Conservation (phyloP, 1,140 invertebrate genomes). For the Zaprionus lachaisei region DNA sequence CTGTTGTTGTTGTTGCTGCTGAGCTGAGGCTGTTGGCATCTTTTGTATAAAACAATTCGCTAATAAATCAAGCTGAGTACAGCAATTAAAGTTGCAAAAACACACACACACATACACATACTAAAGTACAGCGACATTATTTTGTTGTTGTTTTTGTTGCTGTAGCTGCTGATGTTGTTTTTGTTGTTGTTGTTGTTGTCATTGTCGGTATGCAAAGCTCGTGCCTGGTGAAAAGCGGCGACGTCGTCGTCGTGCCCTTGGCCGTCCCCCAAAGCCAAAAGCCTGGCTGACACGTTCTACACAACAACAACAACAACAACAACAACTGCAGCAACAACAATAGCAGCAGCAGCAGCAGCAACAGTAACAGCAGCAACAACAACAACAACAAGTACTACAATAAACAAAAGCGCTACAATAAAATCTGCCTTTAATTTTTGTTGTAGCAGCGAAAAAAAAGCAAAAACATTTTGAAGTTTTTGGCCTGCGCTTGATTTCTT, state of each 20-base stretch:
- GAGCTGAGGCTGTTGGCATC: slow-evolving; percentile 60
- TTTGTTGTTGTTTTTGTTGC: slow-evolving; percentile 48
- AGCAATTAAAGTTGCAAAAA: slow-evolving; percentile 83
- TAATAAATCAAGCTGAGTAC: slow-evolving; percentile 82
- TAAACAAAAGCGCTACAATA: slow-evolving; percentile 55
- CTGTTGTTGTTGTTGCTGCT: slow-evolving; percentile 18
- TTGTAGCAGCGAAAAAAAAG: slow-evolving; percentile 28
- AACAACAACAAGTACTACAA: slow-evolving; percentile 32
- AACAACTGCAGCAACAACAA: slow-evolving; percentile 45
- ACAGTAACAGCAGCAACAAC: neutral
- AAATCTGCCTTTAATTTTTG: slow-evolving; percentile 55
- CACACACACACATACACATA: slow-evolving; percentile 56
- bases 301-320: slow-evolving; percentile 59
- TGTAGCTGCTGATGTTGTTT: slow-evolving; percentile 36
- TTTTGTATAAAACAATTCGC: slow-evolving; percentile 78
- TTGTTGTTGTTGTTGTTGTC: slow-evolving; percentile 47
- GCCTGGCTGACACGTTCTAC: slow-evolving; percentile 76
- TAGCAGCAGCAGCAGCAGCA: slow-evolving; percentile 17
- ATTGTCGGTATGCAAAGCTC: slow-evolving; percentile 63
- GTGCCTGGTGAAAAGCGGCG: slow-evolving; percentile 57
- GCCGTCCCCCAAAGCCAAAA: slow-evolving; percentile 64
- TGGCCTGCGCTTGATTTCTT: slow-evolving; percentile 82
- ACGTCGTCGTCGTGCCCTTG: slow-evolving; percentile 64
- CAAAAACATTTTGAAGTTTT: slow-evolving; percentile 76
- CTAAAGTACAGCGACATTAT: slow-evolving; percentile 54